Conservation (phyloP, 1,140 invertebrate species). For the Drosophila jambulina region DNA sequence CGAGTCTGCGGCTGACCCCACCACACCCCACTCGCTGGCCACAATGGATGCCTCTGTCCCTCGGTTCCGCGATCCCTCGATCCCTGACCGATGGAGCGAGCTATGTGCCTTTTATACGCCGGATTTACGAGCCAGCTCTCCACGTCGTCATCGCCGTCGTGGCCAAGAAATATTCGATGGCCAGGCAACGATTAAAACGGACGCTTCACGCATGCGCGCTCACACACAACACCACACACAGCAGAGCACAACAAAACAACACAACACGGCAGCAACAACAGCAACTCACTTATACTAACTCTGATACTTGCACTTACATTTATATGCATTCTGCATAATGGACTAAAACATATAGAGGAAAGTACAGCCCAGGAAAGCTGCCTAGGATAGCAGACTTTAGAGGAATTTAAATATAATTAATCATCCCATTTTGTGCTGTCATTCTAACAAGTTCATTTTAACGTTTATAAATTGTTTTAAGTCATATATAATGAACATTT, state of each 20-base stretch:
- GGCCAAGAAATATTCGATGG: slow-evolving; percentile 82
- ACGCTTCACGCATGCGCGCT: slow-evolving; percentile 81
- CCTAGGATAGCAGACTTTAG: background rate
- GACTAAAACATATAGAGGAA: slow-evolving; percentile 42
- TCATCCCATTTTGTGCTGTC: background rate
- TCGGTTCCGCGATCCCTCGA: slow-evolving; percentile 11
- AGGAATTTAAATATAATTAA: background rate
- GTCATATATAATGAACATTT: too few relatives aligned
- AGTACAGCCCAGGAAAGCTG: slow-evolving; percentile 11
- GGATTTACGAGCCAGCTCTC: slow-evolving; percentile 75
- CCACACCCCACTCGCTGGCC: slow-evolving; percentile 37
- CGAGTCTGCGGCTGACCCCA: slow-evolving; percentile 14
- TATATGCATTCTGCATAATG: slow-evolving; percentile 62
- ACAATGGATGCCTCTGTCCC: slow-evolving; percentile 50
- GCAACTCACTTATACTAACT: slow-evolving; percentile 21
- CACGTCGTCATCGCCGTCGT: slow-evolving; percentile 31
- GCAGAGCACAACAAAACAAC: background rate
- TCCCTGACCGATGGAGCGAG: slow-evolving; percentile 62
- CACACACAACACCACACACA: slow-evolving; percentile 44
- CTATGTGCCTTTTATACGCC: slow-evolving; percentile 77
- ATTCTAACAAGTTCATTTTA: too few relatives aligned
- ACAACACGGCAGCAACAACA: slow-evolving; percentile 20
- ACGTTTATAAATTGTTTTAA: too few relatives aligned
- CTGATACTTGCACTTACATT: slow-evolving; percentile 45
- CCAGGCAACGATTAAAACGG: slow-evolving; percentile 82